A percentile compares a stretch with the other conserved stretches of the same genome.
Conservation (phyloP, 2,797 vertebrate species). For the Sarcophilus harrisii region DNA sequence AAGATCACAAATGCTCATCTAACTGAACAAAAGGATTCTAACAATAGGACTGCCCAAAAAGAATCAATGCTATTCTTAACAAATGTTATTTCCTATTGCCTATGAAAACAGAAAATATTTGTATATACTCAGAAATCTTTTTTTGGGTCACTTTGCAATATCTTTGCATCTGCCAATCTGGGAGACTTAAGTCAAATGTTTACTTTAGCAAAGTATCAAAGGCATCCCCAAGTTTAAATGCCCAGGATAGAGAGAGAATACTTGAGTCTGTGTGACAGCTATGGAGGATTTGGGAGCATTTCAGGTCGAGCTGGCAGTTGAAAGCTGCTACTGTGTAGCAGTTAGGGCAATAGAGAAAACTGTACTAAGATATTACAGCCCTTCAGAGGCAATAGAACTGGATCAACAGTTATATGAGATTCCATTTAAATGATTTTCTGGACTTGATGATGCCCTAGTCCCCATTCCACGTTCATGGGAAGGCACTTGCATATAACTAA, state of each 20-base stretch:
- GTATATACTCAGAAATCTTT: background rate
- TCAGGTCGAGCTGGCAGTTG: background rate
- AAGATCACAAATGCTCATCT: conserved; percentile 12
- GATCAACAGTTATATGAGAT: conserved; percentile 19
- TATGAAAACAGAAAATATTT: background rate
- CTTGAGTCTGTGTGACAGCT: background rate
- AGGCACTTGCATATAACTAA: conserved; percentile 81
- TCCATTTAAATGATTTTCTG: conserved; percentile 44
- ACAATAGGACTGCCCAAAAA: background rate
- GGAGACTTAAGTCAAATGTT: conserved; percentile 9
- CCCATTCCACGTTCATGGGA: conserved; percentile 73
- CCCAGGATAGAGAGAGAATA: conserved; percentile 24
- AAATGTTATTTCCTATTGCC: background rate
- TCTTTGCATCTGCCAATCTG: conserved; percentile 27
- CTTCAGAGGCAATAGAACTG: conserved; percentile 43
- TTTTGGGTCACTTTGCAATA: background rate
- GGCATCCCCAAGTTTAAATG: conserved; percentile 19
- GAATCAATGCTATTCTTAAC: conserved; percentile 11
- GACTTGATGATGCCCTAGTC: conserved; percentile 60
- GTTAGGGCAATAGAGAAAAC: background rate
- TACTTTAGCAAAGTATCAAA: conserved; percentile 21
- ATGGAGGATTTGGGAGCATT: conserved; percentile 33
- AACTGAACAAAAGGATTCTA: conserved; percentile 49
- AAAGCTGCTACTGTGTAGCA: background rate
- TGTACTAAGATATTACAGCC: background rate